phyloP scores from a whole-genome alignment of 2,113 vertebrate species.

The Panurus biarmicus region DNA sequence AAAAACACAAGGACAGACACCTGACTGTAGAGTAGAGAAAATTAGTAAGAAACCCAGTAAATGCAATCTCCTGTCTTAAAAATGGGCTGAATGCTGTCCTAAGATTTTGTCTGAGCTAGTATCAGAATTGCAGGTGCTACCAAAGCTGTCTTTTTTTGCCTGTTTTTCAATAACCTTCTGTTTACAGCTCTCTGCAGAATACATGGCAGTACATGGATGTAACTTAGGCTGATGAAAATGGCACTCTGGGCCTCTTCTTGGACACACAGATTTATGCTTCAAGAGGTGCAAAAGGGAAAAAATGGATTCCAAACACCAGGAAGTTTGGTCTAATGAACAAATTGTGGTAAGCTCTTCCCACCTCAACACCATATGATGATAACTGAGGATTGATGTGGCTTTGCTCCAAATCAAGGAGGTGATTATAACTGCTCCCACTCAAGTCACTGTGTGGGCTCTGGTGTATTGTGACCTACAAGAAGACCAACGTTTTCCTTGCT shows the following conservation, averaged over 20 bases:
- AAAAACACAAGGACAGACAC: background rate
- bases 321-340: background rate
- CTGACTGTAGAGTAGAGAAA: background rate
- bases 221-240: background rate
- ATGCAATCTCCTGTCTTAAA: background rate
- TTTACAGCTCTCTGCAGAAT: background rate
- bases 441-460: background rate
- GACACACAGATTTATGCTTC: background rate
- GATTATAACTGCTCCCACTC: background rate
- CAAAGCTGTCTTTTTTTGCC: background rate
- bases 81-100: background rate
- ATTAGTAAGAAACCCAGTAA: background rate
- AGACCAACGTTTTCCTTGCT: background rate
- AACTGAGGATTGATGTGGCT: background rate
- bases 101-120: background rate
- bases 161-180: background rate
- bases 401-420: background rate
- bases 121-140: background rate
- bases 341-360: background rate
- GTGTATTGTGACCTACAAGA: background rate
- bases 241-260: background rate
- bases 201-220: rapidly evolving
- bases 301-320: background rate
- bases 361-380: no score
- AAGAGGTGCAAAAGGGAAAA: background rate